These are phyloP conservation scores for Hyalella azteca DNA, from an alignment of 2,888 invertebrate species.

Conservation along the genomic window DNA sequence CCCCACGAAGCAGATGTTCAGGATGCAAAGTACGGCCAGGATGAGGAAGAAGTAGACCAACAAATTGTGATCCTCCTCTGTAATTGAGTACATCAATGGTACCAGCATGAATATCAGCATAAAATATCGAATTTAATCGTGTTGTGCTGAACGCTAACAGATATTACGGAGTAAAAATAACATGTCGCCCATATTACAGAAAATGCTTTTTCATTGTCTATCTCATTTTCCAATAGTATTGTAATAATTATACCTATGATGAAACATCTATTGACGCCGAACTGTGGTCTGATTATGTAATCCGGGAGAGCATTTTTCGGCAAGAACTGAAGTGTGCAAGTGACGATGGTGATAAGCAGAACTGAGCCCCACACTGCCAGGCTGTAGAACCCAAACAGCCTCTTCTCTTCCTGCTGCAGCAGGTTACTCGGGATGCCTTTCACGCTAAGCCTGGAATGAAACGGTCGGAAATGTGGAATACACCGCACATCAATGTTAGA, in stretches of 20 bases:
- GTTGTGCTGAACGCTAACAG: too few species aligned
- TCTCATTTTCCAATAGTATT: too few species aligned
- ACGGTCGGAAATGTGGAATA: neutral
- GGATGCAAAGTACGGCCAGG: neutral
- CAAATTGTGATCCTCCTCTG: neutral
- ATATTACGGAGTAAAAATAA: too few species aligned
- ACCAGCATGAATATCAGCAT: too few species aligned
- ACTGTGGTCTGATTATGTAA: constrained; percentile 1
- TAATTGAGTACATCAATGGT: too few species aligned
- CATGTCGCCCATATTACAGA: too few species aligned
- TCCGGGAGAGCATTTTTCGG: neutral
- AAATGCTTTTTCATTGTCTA: too few species aligned
- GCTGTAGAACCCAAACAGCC: neutral
- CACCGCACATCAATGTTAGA: neutral
- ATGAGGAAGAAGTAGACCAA: constrained; percentile 5
- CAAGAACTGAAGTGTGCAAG: constrained; percentile 20
- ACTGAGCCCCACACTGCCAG: neutral
- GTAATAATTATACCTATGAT: constrained; percentile 28
- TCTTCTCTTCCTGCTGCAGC: neutral
- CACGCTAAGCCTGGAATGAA: neutral
- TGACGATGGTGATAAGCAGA: neutral
- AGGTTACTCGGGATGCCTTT: constrained; percentile 25
- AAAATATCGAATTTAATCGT: too few species aligned
- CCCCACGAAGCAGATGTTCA: neutral
- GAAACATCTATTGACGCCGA: constrained; percentile 32